These are phyloP conservation scores for Trichomalopsis sarcophagae DNA, from an alignment of 1,140 invertebrate species.

Conservation along the genomic window DNA sequence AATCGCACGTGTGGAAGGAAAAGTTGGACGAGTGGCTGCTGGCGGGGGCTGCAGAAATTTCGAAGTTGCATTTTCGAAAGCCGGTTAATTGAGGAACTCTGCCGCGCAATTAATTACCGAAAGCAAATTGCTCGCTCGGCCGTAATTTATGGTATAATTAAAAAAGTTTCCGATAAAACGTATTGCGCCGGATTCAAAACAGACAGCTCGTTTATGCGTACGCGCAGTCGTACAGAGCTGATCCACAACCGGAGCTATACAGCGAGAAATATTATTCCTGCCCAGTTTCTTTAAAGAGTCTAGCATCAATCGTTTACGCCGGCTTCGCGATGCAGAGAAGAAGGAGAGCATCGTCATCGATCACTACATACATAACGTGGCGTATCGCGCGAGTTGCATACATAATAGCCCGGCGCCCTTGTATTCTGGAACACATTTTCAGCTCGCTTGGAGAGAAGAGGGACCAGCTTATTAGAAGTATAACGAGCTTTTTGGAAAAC, in stretches of 20 bases:
- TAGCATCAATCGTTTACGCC: slow-evolving; percentile 44
- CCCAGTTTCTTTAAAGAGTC: not conserved
- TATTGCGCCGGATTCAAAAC: too few relatives aligned
- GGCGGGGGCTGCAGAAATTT: too few relatives aligned
- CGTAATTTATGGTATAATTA: too few relatives aligned
- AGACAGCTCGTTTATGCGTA: not conserved
- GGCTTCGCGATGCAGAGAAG: slow-evolving; percentile 38
- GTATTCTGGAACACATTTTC: slow-evolving; percentile 22
- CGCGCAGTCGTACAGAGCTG: not conserved
- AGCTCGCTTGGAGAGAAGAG: not conserved
- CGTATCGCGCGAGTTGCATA: slow-evolving; percentile 41
- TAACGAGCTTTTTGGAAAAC: slow-evolving; percentile 10
- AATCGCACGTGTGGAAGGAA: too few relatives aligned
- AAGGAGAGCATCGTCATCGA: slow-evolving; percentile 24
- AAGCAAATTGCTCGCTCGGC: too few relatives aligned
- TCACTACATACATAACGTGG: slow-evolving; percentile 9
- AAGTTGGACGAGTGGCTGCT: too few relatives aligned
- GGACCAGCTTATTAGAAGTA: slow-evolving; percentile 4
- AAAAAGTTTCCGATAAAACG: too few relatives aligned
- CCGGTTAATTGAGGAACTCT: too few relatives aligned
- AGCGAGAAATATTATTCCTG: slow-evolving; percentile 40
- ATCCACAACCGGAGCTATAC: not conserved
- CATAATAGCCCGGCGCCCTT: slow-evolving; percentile 25
- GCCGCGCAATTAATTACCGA: too few relatives aligned
- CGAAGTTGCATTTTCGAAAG: too few relatives aligned